Evolutionary conservation across 2,113 vertebrate genomes (phyloP), one percentile per base, ranked within the genome.

Genomic region (Myotis brandtii): DNA sequence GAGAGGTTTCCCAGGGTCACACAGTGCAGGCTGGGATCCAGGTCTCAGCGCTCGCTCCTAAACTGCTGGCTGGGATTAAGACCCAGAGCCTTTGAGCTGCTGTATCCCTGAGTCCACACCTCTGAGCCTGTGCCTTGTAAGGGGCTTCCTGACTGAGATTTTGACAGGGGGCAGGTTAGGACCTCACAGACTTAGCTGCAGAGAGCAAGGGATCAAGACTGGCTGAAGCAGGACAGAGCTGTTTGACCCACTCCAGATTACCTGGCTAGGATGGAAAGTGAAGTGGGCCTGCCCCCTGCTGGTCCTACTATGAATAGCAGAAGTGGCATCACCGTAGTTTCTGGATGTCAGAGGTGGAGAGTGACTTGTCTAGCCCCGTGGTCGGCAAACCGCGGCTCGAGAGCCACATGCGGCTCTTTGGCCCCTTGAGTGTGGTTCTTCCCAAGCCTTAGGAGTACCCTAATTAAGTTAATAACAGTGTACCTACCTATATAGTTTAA

Each of bases 251-350:
- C 81, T 54, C 54, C 34, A 25, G 34, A 46, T 32, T 66, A 37
- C 82, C 37, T 84, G 40, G 64, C 56, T 66, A 1, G 67, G 5
- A 8, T 92, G 70, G 75, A 92, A 94, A 27, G 52, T 62, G 34
- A 77, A 40, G 94, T 94, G 67, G 0, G 93, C 89, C 95, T 92
- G 97, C 95, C 97, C 94, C 84, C 97, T 9, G 72, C 93, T 95
- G 98, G 93, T 75, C 21, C 0, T 85, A 23, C 69, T 81, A 8
- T 40, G 96, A 87, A 96, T 46, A 82, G 91, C 66, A 81, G 84
- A 23, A 9, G 0, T 40, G 4, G 69, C 32, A 21, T 34, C 12
- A 9, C 9, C 18, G 20, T 10, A 62, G 59, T 62, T 62, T 62
- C 59, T 62, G 59, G 23, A 25, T 62, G 59, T 62, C 59, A 62